Conservation (phyloP, 2,888 invertebrate species). For the Gari tellinella region DNA sequence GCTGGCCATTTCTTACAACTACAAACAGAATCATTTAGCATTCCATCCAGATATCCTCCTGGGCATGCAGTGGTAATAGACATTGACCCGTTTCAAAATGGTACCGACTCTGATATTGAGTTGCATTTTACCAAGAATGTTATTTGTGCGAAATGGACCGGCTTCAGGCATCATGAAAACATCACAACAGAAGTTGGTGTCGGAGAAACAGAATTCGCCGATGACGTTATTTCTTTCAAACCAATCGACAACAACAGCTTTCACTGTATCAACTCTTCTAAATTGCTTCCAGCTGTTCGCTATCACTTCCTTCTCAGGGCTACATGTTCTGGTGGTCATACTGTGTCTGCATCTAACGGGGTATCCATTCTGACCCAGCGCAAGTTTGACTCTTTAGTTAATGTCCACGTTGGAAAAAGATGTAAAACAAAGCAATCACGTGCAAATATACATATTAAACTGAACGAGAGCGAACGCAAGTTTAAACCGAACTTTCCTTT, state of each 20-base stretch:
- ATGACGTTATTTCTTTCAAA: slow-evolving; percentile 6
- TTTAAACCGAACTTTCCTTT: too few relatives aligned
- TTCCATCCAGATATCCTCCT: slow-evolving; percentile 54
- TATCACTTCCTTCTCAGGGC: slow-evolving; percentile 35
- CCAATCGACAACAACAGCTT: neutral
- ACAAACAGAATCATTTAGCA: slow-evolving; percentile 17
- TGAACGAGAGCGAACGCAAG: too few relatives aligned
- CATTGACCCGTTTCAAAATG: slow-evolving; percentile 11
- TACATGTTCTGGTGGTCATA: slow-evolving; percentile 34
- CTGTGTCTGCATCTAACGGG: slow-evolving; percentile 49
- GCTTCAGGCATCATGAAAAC: slow-evolving; percentile 29
- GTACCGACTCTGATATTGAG: slow-evolving; percentile 5
- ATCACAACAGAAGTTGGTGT: slow-evolving; percentile 19
- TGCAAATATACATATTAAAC: too few relatives aligned
- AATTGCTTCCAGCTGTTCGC: neutral
- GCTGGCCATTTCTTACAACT: slow-evolving; percentile 35
- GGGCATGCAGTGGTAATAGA: slow-evolving; percentile 44
- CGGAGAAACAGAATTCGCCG: neutral
- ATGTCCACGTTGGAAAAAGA: neutral
- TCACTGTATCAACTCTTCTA: slow-evolving; percentile 7
- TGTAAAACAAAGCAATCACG: too few relatives aligned
- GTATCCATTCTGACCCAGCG: slow-evolving; percentile 16
- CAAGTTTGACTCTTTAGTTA: neutral
- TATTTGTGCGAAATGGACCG: slow-evolving; percentile 22
- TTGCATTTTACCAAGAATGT: slow-evolving; percentile 16